These are phyloP conservation scores for Phalacrocorax aristotelis DNA, from an alignment of 2,113 vertebrate genomes.

Conservation along the genomic window DNA sequence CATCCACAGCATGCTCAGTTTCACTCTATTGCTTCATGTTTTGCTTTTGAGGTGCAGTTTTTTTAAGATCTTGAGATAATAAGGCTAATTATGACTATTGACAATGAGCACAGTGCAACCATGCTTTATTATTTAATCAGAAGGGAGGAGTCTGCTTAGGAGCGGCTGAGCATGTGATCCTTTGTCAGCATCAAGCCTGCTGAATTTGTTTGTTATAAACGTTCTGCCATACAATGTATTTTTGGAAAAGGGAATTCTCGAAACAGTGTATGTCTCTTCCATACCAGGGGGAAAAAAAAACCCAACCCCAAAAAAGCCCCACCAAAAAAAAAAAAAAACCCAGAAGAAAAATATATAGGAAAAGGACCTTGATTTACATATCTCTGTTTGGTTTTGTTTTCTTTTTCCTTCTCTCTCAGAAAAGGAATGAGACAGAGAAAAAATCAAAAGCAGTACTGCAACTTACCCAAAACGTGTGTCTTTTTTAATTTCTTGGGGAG, in stretches of 20 bases:
- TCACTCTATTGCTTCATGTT: neutral
- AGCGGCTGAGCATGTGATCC: neutral
- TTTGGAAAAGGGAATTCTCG: neutral
- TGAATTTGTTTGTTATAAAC: neutral
- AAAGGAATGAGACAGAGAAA: neutral
- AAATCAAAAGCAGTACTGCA: neutral
- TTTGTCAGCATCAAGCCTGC: neutral
- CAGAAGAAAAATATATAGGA: neutral
- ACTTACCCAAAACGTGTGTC: rapidly evolving
- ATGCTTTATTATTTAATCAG: neutral
- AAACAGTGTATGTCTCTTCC: neutral
- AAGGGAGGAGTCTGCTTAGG: neutral
- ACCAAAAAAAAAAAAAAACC: neutral
- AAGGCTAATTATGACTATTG: neutral
- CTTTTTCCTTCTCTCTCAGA: neutral
- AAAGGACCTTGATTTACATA: neutral
- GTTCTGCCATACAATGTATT: rapidly evolving
- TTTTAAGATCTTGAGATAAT: neutral
- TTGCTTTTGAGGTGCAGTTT: neutral
- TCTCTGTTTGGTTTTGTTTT: neutral
- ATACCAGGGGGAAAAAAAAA: no score
- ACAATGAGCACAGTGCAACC: neutral
- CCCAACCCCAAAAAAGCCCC: neutral
- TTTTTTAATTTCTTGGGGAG: neutral
- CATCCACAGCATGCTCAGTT: neutral